A percentile compares a stretch with the other conserved stretches of the same genome.
phyloP scores from a whole-genome alignment of 2,113 vertebrate genomes.

The Coregonus clupeaformis region DNA sequence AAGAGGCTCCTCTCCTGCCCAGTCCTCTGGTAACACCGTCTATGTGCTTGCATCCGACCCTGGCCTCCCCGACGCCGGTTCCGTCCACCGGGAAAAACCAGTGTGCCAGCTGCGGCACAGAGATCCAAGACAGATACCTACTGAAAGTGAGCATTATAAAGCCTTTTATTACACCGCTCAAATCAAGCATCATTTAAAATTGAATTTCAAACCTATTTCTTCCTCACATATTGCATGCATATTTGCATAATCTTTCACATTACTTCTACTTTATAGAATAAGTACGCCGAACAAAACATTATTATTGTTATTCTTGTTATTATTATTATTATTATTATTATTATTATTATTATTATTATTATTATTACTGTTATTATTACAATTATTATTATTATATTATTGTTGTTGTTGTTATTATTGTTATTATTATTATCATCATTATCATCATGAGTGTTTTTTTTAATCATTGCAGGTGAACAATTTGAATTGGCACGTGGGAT shows the following conservation, averaged over 20 bases:
- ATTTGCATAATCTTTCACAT: not conserved
- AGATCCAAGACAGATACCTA: slow-evolving; percentile 69
- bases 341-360: not conserved
- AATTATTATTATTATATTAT: too few relatives aligned
- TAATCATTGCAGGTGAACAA: slow-evolving; percentile 83
- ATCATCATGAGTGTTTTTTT: not conserved
- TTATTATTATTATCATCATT: too few relatives aligned
- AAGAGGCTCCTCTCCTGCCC: slow-evolving; percentile 55
- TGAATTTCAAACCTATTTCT: too few relatives aligned
- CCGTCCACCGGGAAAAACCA: slow-evolving; percentile 43
- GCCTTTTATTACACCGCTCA: not conserved
- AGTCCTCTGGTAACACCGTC: slow-evolving; percentile 60
- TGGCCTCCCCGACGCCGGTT: not conserved
- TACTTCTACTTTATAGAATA: not conserved
- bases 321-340: too few relatives aligned
- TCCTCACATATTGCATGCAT: too few relatives aligned
- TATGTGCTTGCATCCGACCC: slow-evolving; percentile 53
- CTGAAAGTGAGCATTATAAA: slow-evolving; percentile 56
- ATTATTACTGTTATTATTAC: not conserved
- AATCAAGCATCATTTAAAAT: not conserved
- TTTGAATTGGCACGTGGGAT: slow-evolving; percentile 91
- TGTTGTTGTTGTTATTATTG: too few relatives aligned
- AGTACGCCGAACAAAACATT: not conserved
- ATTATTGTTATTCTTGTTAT: not conserved
- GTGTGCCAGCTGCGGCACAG: slow-evolving; percentile 70